Percentiles rank a stretch among this genome's conserved stretches.
Conservation (phyloP, 2,797 vertebrate species). For the Lacerta bilineata region DNA sequence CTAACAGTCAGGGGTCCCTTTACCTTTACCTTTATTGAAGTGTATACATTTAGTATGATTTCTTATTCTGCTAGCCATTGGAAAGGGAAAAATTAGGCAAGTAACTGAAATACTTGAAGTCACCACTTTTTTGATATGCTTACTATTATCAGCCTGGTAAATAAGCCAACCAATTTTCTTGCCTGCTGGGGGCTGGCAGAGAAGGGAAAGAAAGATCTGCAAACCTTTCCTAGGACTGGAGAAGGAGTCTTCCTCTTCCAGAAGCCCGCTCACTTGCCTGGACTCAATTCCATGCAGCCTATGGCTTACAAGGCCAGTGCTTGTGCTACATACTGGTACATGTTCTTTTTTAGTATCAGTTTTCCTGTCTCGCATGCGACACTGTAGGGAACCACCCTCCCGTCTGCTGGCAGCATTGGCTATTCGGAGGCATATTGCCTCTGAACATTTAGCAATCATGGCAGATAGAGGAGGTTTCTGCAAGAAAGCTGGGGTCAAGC, state of each 20-base stretch:
- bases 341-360: neutral
- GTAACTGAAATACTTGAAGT: neutral
- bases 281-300: too few species aligned
- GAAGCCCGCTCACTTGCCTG: too few species aligned
- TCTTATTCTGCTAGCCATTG: neutral
- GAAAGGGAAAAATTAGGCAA: neutral
- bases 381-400: neutral
- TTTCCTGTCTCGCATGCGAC: neutral
- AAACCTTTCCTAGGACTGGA: too few species aligned
- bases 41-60: neutral
- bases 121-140: neutral
- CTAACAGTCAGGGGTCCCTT: too few species aligned
- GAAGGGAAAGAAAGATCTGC: too few species aligned
- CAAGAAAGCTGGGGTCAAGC: neutral
- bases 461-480: neutral
- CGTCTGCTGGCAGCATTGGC: neutral
- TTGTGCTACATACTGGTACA: too few species aligned
- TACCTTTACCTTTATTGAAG: too few species aligned
- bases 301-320: too few species aligned
- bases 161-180: too few species aligned
- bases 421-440: neutral
- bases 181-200: too few species aligned
- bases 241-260: too few species aligned
- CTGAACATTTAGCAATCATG: neutral
- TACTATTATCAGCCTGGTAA: neutral